Conservation (phyloP, 2,113 vertebrate genomes). For the Channa maculata region DNA sequence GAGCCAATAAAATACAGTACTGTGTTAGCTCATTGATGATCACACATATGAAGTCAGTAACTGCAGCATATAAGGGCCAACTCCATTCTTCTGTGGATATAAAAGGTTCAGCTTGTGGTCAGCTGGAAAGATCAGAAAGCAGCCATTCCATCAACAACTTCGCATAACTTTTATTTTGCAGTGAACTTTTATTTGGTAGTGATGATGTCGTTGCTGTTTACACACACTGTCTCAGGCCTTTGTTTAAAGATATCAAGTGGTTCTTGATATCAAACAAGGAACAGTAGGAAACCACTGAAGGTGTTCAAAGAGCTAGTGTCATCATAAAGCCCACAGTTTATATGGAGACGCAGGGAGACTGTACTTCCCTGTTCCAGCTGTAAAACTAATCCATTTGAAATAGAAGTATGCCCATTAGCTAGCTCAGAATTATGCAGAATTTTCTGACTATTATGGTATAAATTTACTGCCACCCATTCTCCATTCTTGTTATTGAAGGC, state of each 20-base stretch:
- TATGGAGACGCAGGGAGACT: background rate
- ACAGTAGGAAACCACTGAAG: conserved; percentile 22
- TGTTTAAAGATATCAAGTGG: background rate
- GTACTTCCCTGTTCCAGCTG: background rate
- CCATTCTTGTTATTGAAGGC: background rate
- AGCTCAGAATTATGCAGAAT: background rate
- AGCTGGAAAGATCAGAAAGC: too few species aligned
- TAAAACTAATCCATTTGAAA: conserved; percentile 10
- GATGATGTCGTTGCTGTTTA: background rate
- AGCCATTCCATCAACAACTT: too few species aligned
- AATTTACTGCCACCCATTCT: conserved; percentile 7
- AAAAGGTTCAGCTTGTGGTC: background rate
- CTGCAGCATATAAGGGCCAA: background rate
- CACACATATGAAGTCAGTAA: background rate
- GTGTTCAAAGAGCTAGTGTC: background rate
- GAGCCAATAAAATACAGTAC: background rate
- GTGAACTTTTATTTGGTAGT: background rate
- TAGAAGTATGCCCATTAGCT: background rate
- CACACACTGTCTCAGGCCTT: background rate
- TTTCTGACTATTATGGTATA: background rate
- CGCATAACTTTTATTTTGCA: too few species aligned
- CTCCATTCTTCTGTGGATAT: background rate
- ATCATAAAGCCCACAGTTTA: background rate
- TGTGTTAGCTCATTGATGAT: background rate
- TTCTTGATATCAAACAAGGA: background rate